phyloP scores from a whole-genome alignment of 2,797 vertebrate genomes.

The Sphaeramia orbicularis region DNA sequence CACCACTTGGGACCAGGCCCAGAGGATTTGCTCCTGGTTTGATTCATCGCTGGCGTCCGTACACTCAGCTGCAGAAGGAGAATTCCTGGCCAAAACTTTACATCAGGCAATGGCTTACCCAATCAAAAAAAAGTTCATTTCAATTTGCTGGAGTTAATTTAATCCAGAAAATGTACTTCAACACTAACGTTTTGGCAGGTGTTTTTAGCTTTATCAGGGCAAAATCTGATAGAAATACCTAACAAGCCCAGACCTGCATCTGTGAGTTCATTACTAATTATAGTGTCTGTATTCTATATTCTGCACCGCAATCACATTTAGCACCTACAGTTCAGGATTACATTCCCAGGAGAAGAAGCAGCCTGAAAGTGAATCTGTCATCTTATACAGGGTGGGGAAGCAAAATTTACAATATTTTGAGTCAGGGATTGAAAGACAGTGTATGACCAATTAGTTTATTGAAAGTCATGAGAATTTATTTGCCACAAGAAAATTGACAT shows the following conservation, averaged over 20 bases:
- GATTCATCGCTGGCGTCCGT: constrained; percentile 89
- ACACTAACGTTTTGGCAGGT: neutral
- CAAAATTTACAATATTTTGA: too few species aligned
- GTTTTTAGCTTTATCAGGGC: neutral
- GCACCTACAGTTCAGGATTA: neutral
- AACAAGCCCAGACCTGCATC: constrained; percentile 35
- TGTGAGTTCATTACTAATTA: constrained; percentile 25
- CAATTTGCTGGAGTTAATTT: constrained; percentile 7
- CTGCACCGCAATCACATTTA: constrained; percentile 1
- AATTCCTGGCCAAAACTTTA: constrained; percentile 90
- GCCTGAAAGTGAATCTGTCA: too few species aligned
- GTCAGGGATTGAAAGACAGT: too few species aligned
- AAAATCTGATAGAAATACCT: neutral
- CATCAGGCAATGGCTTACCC: constrained; percentile 85
- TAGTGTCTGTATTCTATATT: constrained; percentile 5
- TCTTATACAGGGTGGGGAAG: too few species aligned
- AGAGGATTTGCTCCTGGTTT: constrained; percentile 95
- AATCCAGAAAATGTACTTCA: constrained; percentile 4
- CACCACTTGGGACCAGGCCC: constrained; percentile 94
- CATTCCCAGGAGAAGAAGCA: neutral
- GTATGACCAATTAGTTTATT: too few species aligned
- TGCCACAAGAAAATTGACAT: too few species aligned
- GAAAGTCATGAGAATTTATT: too few species aligned
- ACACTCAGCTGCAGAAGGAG: constrained; percentile 90
- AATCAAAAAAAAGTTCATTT: constrained; percentile 5